Conservation (phyloP, 2,888 invertebrate species). For the Vannuccia rotundouncinata region DNA sequence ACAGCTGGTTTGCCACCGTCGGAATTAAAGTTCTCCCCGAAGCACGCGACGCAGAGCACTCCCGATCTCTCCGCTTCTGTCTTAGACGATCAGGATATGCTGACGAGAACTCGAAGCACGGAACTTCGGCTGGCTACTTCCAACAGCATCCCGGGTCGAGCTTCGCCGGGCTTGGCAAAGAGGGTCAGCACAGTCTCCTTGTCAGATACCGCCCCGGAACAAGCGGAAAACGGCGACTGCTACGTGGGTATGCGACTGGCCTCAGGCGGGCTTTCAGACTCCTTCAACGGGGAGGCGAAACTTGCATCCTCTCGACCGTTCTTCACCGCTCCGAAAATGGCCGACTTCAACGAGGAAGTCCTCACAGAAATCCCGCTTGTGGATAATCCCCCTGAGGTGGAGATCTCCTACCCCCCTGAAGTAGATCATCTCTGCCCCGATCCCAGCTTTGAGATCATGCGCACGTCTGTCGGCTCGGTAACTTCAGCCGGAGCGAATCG, state of each 20-base stretch:
- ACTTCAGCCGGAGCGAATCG: background rate
- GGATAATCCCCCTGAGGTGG: no score
- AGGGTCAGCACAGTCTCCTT: background rate
- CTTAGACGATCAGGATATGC: background rate
- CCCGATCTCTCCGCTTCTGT: background rate
- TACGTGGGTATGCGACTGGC: constrained; percentile 4
- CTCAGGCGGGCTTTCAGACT: background rate
- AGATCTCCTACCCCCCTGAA: background rate
- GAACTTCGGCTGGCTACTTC: background rate
- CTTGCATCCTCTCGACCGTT: background rate
- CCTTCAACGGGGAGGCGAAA: background rate
- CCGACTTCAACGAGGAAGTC: background rate
- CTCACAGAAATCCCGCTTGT: background rate
- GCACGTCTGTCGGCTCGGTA: background rate
- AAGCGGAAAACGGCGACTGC: background rate
- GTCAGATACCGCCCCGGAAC: background rate
- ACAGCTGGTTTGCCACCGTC: background rate
- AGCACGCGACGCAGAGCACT: background rate
- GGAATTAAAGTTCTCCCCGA: background rate
- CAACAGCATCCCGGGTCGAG: background rate
- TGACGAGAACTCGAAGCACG: background rate
- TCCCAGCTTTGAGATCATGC: constrained; percentile 11
- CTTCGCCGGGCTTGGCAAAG: background rate
- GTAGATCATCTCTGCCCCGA: background rate
- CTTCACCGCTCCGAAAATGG: background rate